Base-by-base conservation (phyloP, 2,113 vertebrate species). In the Zingel zingel region DNA sequence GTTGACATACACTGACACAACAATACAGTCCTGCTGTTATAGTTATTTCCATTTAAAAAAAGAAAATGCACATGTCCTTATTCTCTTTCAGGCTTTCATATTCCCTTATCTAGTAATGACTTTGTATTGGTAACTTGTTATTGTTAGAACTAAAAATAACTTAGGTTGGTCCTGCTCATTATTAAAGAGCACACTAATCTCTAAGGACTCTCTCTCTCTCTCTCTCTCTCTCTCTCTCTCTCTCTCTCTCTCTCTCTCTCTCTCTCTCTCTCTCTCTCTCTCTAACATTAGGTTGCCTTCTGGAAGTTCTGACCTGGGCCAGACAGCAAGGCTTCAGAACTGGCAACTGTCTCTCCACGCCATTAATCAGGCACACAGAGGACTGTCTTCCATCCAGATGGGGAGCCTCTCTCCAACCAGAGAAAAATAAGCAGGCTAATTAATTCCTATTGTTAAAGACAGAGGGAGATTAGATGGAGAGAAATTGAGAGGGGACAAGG, bases 371-470 rank as follows among this genome's bases (percentile, higher is more conserved):
- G 95, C 96, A 96, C 97, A 97, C 95, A 90, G 92, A 97, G 96
- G 96, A 98, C 96, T 96, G 96, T 96, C 97, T 96, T 94, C 96
- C 95, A 96, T 97, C 97, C 98, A 99, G 98, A 98, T 98, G 97
- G 98, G 97, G 95, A 98, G 96, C 95, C 95, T 96, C 96, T 97
- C 96, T 94, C 97, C 96, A 97, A 96, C 91, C 92, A 94, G 95
- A 96, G 96, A 96, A 98, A 98, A 98, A 98, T 97, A 97, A 98
- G 97, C 95, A 83, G 96, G 96, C 97, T 98, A 99, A 99, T 99
- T 98, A 98, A 99, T 99, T 98, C 97, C 97, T 98, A 98, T 98
- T 97, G 97, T 97, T 97, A 97, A 96, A 96, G 97, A 97, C 96
- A 96, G 97, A 97, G 96, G 96, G 96, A 97, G 98, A 98, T 98